These are phyloP conservation scores for Calonectris borealis DNA, from an alignment of 2,113 vertebrate genomes.

Conservation along the genomic window DNA sequence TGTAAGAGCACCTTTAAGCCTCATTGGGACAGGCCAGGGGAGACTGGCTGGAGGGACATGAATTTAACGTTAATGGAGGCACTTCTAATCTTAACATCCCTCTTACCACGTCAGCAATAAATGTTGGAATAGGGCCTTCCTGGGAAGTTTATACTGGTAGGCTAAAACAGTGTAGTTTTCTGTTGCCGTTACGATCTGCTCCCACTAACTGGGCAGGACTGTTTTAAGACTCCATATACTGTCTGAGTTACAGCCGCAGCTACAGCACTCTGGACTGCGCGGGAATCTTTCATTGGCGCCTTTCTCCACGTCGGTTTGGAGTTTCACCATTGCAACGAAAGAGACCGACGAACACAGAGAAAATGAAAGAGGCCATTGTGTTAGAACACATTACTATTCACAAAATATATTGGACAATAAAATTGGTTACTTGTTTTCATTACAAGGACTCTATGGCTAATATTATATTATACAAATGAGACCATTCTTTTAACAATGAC, in stretches of 20 bases:
- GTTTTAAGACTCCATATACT: background rate
- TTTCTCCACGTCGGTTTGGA: background rate
- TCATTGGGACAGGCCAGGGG: background rate
- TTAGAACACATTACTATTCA: background rate
- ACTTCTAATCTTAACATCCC: background rate
- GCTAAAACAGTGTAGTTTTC: background rate
- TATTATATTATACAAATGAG: background rate
- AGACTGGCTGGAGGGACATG: background rate
- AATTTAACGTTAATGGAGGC: background rate
- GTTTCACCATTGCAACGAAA: background rate
- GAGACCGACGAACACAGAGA: background rate
- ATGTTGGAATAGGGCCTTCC: background rate
- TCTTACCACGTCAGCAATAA: background rate
- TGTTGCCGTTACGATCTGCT: background rate
- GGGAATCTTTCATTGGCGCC: background rate
- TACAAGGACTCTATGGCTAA: background rate
- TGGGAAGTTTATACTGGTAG: background rate
- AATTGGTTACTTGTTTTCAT: background rate
- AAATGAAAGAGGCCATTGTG: background rate
- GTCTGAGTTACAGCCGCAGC: background rate
- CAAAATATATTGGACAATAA: background rate
- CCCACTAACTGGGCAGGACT: background rate
- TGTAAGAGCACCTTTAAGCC: background rate
- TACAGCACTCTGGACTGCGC: rapidly evolving
- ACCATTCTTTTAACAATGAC: background rate